Conservation (phyloP, 2,797 vertebrate species). For the Jordanella pulchra region DNA sequence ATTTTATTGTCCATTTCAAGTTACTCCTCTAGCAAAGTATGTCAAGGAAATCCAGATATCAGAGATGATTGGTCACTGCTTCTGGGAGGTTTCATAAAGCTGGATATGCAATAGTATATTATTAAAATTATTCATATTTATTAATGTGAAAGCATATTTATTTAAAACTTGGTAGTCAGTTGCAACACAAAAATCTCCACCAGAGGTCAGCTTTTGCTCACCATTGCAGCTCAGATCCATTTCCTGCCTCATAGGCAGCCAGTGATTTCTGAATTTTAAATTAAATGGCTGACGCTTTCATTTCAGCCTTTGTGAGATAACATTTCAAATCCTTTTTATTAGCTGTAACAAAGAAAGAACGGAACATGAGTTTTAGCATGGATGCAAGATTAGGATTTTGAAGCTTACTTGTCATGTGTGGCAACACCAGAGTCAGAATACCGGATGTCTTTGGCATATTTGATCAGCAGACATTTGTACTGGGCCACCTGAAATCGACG, state of each 20-base stretch:
- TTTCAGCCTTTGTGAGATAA: neutral
- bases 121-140: too few species aligned
- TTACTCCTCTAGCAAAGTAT: too few species aligned
- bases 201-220: conserved; percentile 20
- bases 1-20: too few species aligned
- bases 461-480: conserved; percentile 90
- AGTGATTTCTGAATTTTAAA: neutral
- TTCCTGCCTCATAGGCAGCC: neutral
- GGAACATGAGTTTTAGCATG: neutral
- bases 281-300: neutral
- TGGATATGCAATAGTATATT: too few species aligned
- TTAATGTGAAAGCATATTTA: neutral
- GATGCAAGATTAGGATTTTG: too few species aligned
- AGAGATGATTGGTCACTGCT: too few species aligned
- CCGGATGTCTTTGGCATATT: conserved; percentile 91
- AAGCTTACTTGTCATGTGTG: conserved; percentile 89
- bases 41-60: too few species aligned
- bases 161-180: neutral
- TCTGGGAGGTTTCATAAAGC: too few species aligned
- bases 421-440: conserved; percentile 83
- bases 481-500: conserved; percentile 93
- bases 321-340: neutral
- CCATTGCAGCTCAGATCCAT: neutral
- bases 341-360: neutral
- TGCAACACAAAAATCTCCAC: conserved; percentile 3